These are phyloP conservation scores for Martes martes DNA, from an alignment of 2,113 vertebrate genomes.

Conservation along the genomic window DNA sequence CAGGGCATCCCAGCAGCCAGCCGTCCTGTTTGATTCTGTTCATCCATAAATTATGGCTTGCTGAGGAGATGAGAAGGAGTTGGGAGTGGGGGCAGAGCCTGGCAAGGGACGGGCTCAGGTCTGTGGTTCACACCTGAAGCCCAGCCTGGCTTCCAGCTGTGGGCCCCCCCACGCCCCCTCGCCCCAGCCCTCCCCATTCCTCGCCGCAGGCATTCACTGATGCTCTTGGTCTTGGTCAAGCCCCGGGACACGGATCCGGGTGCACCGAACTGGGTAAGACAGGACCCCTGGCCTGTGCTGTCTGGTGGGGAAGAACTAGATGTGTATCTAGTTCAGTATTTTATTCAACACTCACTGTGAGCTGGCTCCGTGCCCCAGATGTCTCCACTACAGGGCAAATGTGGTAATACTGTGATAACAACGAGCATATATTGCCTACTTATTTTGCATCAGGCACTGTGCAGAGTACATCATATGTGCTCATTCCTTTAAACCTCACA, in stretches of 20 bases:
- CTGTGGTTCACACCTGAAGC: constrained; percentile 9
- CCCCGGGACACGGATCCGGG: not conserved
- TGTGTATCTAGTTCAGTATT: not conserved
- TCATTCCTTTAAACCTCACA: constrained; percentile 19
- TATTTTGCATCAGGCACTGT: not conserved
- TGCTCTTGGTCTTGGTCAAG: not conserved
- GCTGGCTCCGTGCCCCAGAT: not conserved
- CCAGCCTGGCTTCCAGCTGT: not conserved
- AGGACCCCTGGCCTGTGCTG: not conserved
- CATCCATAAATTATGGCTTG: constrained; percentile 73
- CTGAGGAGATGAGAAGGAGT: constrained; percentile 57
- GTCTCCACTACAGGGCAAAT: not conserved
- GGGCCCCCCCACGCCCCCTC: not conserved
- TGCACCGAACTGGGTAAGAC: not conserved
- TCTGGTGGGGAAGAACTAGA: not conserved
- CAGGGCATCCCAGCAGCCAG: constrained; percentile 46
- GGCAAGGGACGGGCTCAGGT: not conserved
- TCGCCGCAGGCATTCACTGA: not conserved
- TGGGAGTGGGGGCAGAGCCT: constrained; percentile 15
- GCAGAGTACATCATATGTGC: not conserved
- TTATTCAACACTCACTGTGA: not conserved
- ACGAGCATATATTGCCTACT: not conserved
- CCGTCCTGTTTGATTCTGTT: constrained; percentile 64
- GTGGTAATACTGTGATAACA: not conserved
- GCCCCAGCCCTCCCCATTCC: not conserved